Conservation (phyloP, 2,888 invertebrate species). For the Didymodactylos carnosus region DNA sequence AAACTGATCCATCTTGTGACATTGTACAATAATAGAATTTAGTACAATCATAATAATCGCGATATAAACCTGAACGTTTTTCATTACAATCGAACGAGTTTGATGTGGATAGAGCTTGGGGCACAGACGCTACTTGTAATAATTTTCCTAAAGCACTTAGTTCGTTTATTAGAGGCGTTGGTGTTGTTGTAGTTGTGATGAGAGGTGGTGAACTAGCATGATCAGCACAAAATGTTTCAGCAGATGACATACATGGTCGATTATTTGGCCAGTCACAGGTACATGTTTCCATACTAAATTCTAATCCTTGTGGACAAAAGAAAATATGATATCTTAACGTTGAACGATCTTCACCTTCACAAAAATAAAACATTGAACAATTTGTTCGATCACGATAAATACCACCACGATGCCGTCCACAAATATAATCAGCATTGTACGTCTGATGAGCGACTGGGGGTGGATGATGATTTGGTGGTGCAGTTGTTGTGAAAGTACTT, state of each 20-base stretch:
- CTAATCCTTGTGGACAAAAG: slow-evolving; percentile 3
- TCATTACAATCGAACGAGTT: neutral
- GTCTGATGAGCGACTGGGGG: neutral
- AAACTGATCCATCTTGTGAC: neutral
- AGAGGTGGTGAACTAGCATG: neutral
- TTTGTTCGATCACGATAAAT: slow-evolving; percentile 7
- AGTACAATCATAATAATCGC: slow-evolving; percentile 10
- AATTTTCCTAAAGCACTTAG: neutral
- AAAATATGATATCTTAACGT: slow-evolving; percentile 2
- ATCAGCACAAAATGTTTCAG: neutral
- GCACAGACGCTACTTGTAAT: neutral
- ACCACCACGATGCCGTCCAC: neutral
- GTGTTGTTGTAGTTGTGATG: neutral
- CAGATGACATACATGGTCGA: neutral
- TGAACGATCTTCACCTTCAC: neutral
- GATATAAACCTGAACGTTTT: slow-evolving; percentile 5
- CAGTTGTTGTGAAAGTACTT: neutral
- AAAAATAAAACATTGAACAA: slow-evolving; percentile 10
- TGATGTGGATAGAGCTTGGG: neutral
- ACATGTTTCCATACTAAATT: slow-evolving; percentile 8
- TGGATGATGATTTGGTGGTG: neutral
- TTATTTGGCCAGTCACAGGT: slow-evolving; percentile 10
- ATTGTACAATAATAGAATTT: slow-evolving; percentile 11
- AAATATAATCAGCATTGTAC: neutral
- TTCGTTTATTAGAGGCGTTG: neutral